Conservation (phyloP, 2,888 invertebrate genomes). For the Caenorhabditis afra region DNA sequence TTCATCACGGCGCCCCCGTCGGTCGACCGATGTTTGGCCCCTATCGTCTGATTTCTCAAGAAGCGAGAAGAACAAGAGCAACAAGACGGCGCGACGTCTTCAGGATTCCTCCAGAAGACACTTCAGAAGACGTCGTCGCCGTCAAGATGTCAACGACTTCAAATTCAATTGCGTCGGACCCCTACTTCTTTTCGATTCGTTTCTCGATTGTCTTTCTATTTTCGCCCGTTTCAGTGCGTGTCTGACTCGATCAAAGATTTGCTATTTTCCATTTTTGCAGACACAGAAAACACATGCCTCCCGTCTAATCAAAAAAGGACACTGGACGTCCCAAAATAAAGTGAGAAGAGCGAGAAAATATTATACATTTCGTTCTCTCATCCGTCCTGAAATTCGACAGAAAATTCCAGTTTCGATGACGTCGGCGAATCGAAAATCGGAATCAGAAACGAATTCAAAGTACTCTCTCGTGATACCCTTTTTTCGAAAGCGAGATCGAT, state of each 20-base stretch:
- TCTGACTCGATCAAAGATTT: slow-evolving; percentile 1
- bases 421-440: slow-evolving; percentile 39
- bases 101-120: slow-evolving; percentile 11
- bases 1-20: slow-evolving; percentile 23
- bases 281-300: too few relatives aligned
- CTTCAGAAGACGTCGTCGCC: slow-evolving; percentile 22
- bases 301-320: too few relatives aligned
- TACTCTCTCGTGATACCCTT: not conserved
- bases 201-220: slow-evolving; percentile 1
- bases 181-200: slow-evolving; percentile 6
- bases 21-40: slow-evolving; percentile 39
- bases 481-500: not conserved
- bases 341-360: too few relatives aligned
- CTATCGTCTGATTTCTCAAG: slow-evolving; percentile 32
- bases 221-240: not conserved
- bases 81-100: slow-evolving; percentile 3
- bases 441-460: too few relatives aligned
- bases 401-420: slow-evolving; percentile 19
- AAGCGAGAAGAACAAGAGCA: slow-evolving; percentile 14
- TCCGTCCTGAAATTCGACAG: not conserved
- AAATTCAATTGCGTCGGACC: slow-evolving; percentile 19
- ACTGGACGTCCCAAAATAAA: too few relatives aligned
- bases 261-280: not conserved
- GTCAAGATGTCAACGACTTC: slow-evolving; percentile 26
- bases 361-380: slow-evolving; percentile 1